Base-by-base conservation (phyloP, 2,888 invertebrate species). In the Nephrotoma guestfalica region DNA sequence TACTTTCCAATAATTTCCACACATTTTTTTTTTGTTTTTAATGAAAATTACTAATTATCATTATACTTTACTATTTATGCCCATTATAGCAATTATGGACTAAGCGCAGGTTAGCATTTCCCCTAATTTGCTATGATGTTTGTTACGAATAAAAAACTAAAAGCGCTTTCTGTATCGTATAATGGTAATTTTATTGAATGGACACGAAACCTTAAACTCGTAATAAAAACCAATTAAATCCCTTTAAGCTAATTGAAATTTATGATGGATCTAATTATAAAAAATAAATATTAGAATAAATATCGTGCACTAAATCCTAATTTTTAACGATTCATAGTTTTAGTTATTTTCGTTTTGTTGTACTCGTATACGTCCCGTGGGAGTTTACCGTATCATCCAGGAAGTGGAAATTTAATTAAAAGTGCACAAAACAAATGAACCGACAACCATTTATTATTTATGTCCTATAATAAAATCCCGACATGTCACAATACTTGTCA, bases 171-270 rank as follows among this genome's bases (percentile, higher is more conserved):
- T 30, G 30, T 57, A n/a, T 47, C n/a, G 47, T 11, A 71, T 30
- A 71, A 71, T 71, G 30, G 30, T 71, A 71, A 71, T 30, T 71
- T 71, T 71, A 71, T 71, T 30, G 30, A 71, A 71, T 71, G 71
- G 71, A 30, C 71, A 71, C 71, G 71, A 71, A 71, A 71, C 71
- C 30, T 9, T 71, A 30, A 30, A 0, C 30, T 30, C 30, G 30
- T 71, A 71, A 71, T 71, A 71, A 84, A 84, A 84, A 84, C 42
- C 84, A 84, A 84, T 84, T 84, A 84, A 84, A 84, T 84, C 84
- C 84, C 84, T 84, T 41, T 84, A 84, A 84, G 41, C n/a, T 84
- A 84, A 84, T 84, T 84, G 84, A 84, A 84, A 84, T 84, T 84
- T 84, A 84, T 84, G 84, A 84, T 84, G n/a, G 41, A 84, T 84